phyloP scores from a whole-genome alignment of 2,113 vertebrate species.

The Burhinus oedicnemus region DNA sequence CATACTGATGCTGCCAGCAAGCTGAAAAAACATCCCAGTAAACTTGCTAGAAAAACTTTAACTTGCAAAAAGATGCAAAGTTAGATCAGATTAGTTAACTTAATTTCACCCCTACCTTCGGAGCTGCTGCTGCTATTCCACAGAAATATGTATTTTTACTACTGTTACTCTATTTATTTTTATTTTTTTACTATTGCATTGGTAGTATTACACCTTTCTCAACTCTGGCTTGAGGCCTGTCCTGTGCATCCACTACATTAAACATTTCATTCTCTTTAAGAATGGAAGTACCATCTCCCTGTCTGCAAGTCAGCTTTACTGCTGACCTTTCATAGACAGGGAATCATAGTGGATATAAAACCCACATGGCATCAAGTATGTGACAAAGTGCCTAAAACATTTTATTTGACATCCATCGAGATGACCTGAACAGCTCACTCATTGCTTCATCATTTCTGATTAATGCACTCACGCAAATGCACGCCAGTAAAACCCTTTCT shows the following conservation, averaged over 20 bases:
- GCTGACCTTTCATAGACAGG: conserved; percentile 7
- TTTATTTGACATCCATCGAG: background rate
- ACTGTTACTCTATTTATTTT: background rate
- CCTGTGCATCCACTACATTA: background rate
- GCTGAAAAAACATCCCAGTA: background rate
- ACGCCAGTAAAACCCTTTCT: background rate
- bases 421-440: background rate
- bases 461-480: background rate
- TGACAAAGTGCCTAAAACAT: background rate
- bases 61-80: background rate
- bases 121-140: background rate
- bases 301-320: background rate
- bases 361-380: background rate
- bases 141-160: background rate
- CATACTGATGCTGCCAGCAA: background rate
- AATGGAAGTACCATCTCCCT: background rate
- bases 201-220: background rate
- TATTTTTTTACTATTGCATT: background rate
- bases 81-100: background rate
- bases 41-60: background rate
- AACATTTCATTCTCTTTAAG: background rate
- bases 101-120: background rate
- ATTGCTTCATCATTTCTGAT: conserved; percentile 44
- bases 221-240: background rate
- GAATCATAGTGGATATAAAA: background rate